Conservation (phyloP, 2,797 vertebrate species). For the Pseudopleuronectes americanus region DNA sequence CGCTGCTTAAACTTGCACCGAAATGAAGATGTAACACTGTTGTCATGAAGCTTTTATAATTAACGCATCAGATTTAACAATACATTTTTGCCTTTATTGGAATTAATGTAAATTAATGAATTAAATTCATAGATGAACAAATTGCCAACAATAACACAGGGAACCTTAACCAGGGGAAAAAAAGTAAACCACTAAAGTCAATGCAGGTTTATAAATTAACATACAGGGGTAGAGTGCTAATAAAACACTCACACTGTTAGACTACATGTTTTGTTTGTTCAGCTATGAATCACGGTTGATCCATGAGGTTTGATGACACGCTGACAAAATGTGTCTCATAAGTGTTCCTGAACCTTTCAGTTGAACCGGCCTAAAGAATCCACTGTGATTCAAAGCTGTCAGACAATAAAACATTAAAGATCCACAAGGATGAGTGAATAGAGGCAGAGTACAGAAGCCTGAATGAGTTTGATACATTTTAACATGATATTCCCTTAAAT, state of each 20-base stretch:
- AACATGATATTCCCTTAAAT: constrained; percentile 62
- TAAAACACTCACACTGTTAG: constrained; percentile 19
- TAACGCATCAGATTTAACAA: too few relatives aligned
- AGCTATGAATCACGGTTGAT: constrained; percentile 5
- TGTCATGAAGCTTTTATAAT: too few relatives aligned
- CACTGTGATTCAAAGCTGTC: constrained; percentile 6
- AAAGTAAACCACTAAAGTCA: constrained; percentile 46
- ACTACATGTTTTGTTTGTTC: constrained; percentile 4
- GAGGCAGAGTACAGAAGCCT: constrained; percentile 31
- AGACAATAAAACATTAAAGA: constrained; percentile 1
- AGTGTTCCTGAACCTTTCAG: too few relatives aligned
- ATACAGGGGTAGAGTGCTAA: constrained; percentile 33
- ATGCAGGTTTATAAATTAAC: constrained; percentile 52
- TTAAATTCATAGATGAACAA: constrained; percentile 71
- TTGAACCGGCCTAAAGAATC: background rate
- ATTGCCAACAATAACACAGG: constrained; percentile 69
- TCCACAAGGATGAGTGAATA: constrained; percentile 3
- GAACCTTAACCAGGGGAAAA: constrained; percentile 30
- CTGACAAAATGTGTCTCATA: background rate
- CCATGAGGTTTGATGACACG: background rate
- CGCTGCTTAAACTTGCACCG: too few relatives aligned
- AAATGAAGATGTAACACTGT: too few relatives aligned
- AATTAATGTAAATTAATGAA: constrained; percentile 65
- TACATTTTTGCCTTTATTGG: constrained; percentile 36
- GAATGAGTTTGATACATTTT: constrained; percentile 35